Percentiles rank a stretch among this genome's conserved stretches.
Evolutionary conservation across 1,140 invertebrate species (phyloP).

Genomic region (Magallana ariakensis): DNA sequence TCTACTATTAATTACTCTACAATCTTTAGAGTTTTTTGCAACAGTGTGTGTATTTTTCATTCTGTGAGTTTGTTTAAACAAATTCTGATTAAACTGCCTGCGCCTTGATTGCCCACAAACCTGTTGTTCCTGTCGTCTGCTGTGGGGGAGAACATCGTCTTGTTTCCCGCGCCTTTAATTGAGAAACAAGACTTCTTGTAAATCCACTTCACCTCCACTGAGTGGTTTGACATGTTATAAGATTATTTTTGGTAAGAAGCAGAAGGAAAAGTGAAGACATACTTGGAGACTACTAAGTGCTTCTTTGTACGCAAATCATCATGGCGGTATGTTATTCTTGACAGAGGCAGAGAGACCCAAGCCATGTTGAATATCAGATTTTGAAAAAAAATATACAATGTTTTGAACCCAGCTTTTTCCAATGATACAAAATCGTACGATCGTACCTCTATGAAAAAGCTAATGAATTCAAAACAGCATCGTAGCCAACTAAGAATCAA

Average conservation of each 20-base stretch:
- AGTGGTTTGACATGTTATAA: slow-evolving; percentile 30
- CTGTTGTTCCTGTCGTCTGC: slow-evolving; percentile 16
- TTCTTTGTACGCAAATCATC: neutral
- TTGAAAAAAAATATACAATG: too few relatives aligned
- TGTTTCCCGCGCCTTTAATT: slow-evolving; percentile 29
- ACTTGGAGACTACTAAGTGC: neutral
- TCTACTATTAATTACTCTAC: neutral
- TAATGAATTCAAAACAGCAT: too few relatives aligned
- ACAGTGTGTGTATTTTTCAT: slow-evolving; percentile 30
- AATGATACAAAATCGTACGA: too few relatives aligned
- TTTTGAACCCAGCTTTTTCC: too few relatives aligned
- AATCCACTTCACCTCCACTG: slow-evolving; percentile 26
- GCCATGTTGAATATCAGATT: too few relatives aligned
- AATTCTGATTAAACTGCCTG: slow-evolving; percentile 21
- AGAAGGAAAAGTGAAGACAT: neutral
- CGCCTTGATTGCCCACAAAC: neutral
- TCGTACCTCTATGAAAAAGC: too few relatives aligned
- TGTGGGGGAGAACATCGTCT: neutral
- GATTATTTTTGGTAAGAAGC: slow-evolving; percentile 20
- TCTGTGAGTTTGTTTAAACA: slow-evolving; percentile 27
- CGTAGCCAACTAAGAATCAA: too few relatives aligned
- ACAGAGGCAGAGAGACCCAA: too few relatives aligned
- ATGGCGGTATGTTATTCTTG: neutral
- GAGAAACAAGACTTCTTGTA: slow-evolving; percentile 33
- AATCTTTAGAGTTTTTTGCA: neutral